These are phyloP conservation scores for Darevskia mixta DNA, from an alignment of 2,797 vertebrate genomes.

Conservation along the genomic window DNA sequence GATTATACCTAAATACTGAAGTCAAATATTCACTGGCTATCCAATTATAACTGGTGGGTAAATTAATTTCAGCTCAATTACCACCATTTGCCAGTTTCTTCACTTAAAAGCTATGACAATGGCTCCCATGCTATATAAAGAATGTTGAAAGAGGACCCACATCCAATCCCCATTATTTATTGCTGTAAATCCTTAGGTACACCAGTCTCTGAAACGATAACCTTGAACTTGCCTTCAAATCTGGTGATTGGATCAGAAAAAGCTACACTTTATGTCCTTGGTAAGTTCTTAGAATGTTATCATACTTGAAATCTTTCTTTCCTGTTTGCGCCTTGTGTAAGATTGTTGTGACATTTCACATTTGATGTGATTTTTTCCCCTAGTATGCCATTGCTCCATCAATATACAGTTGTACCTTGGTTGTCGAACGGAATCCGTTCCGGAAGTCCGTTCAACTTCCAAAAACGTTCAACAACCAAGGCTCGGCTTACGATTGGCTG, in stretches of 20 bases:
- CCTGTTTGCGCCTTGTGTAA: background rate
- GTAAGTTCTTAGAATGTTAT: conserved; percentile 65
- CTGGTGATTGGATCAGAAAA: conserved; percentile 73
- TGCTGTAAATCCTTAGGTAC: conserved; percentile 58
- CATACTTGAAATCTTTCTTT: background rate
- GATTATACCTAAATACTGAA: background rate
- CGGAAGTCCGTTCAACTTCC: no score
- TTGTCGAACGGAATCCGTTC: no score
- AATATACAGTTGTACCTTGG: no score
- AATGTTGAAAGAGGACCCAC: background rate
- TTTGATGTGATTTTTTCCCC: background rate
- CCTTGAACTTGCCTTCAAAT: conserved; percentile 67
- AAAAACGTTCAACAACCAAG: no score
- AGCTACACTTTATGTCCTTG: conserved; percentile 73
- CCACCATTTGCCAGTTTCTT: background rate
- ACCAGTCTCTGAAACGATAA: conserved; percentile 49
- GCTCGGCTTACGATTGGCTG: no score
- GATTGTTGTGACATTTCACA: background rate
- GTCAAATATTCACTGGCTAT: background rate
- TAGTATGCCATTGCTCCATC: background rate
- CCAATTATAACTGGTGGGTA: no score
- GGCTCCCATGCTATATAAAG: background rate
- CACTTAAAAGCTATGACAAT: background rate
- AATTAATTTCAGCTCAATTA: background rate
- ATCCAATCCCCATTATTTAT: background rate